phyloP scores from a whole-genome alignment of 2,113 vertebrate genomes.

The Pagrus major region DNA sequence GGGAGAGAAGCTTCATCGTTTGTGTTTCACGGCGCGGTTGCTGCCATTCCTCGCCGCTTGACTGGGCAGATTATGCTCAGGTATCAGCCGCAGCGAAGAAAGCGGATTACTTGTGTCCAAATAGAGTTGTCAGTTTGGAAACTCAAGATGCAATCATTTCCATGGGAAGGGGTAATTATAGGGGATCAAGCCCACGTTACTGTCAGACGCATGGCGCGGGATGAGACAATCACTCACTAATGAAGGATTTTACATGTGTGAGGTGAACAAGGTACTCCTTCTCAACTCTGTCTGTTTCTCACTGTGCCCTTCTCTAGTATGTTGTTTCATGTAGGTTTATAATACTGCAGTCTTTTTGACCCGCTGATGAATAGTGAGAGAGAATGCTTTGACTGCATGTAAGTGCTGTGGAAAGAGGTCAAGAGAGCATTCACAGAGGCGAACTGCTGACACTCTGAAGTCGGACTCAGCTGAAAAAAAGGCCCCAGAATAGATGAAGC shows the following conservation, averaged over 20 bases:
- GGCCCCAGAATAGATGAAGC: not conserved
- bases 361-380: not conserved
- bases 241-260: constrained; percentile 82
- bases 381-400: constrained; percentile 11
- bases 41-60: constrained; percentile 75
- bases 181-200: constrained; percentile 76
- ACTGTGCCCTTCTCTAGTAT: not conserved
- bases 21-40: constrained; percentile 61
- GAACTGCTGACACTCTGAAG: not conserved
- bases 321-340: constrained; percentile 1
- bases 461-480: not conserved
- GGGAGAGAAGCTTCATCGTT: constrained; percentile 60
- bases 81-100: constrained; percentile 82
- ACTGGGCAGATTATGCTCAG: constrained; percentile 84
- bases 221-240: constrained; percentile 82
- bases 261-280: constrained; percentile 72
- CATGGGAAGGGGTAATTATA: constrained; percentile 82
- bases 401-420: not conserved
- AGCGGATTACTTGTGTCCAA: constrained; percentile 85
- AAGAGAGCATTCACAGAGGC: not conserved
- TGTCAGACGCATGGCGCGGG: constrained; percentile 69
- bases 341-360: constrained; percentile 1
- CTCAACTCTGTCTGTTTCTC: constrained; percentile 41
- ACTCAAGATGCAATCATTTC: constrained; percentile 84
- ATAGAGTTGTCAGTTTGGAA: constrained; percentile 87